phyloP scores from a whole-genome alignment of 2,888 invertebrate genomes.

The Rotaria socialis region DNA sequence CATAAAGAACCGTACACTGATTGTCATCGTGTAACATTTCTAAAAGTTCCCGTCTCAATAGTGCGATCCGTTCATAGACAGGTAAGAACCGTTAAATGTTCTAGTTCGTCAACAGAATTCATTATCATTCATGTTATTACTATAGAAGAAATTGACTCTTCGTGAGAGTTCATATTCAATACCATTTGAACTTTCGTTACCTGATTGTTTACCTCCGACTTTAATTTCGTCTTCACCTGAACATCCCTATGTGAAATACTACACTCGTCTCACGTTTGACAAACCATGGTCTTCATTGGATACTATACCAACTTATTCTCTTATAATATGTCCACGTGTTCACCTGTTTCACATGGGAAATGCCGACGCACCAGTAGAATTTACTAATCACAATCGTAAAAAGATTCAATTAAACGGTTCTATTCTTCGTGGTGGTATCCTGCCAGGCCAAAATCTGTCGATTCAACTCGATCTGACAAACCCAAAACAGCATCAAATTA shows the following conservation, averaged over 20 bases:
- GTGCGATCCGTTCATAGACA: not conserved
- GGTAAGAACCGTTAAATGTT: not conserved
- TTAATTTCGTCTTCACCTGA: not conserved
- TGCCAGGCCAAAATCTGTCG: not conserved
- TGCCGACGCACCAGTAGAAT: not conserved
- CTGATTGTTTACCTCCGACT: not conserved
- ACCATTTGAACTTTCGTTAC: not conserved
- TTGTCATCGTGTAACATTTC: not conserved
- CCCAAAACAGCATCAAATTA: not conserved
- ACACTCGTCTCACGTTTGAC: not conserved
- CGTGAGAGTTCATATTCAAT: not conserved
- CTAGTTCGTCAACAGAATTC: not conserved
- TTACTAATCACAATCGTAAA: constrained; percentile 8
- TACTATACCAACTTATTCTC: not conserved
- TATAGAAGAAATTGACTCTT: not conserved
- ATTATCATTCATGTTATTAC: too few species aligned
- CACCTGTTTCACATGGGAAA: not conserved
- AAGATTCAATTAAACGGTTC: not conserved
- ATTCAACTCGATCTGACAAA: not conserved
- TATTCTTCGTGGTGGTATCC: not conserved
- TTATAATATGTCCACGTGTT: not conserved
- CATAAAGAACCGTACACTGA: not conserved
- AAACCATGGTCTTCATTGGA: not conserved
- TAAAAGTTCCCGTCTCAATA: not conserved
- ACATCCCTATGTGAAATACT: constrained; percentile 9